Evolutionary conservation across 2,888 invertebrate genomes (phyloP), one percentile per base, ranked within the genome.

Genomic region (Brassicogethes aeneus): DNA sequence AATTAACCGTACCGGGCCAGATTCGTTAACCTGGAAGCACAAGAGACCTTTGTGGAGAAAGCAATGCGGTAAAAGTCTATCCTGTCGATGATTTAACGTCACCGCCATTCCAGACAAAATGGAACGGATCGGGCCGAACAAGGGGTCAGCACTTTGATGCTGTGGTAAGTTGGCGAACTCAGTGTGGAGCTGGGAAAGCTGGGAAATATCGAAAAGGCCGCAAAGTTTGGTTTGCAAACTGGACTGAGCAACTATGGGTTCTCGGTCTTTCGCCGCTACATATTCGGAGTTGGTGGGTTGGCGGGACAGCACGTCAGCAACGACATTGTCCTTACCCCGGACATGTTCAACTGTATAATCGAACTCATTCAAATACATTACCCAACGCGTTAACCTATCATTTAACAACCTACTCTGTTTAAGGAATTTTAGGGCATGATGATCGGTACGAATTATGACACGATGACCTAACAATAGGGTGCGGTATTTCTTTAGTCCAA

Each of bases 361-460:
- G 37, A 37, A 41, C 17, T 39, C 29, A 12, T 39, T 17, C 30
- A 39, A 39, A 34, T 34, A 39, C 34, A 39, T 12, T 10, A 14
- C 3, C 39, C 39, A 39, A 8, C 39, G 35, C 3, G 16, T 15
- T n/a, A 39, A 15, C 3, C 34, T 15, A 12, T 39, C 39, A 34
- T 15, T 34, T 15, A 39, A 7, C 7, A 39, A 17, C 3, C 15
- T 5, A 16, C 49, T 45, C 3, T 42, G 40, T 32, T 39, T 29
- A 16, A 50, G 13, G 16, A 45, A 50, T 16, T 37, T 45, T 2
- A 50, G 16, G 7, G 45, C 47, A 17, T 37, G 23, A 16, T 50
- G 47, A 36, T 51, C 48, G 1, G 51, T 47, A 1, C 40, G 38
- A 16, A 49, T 46, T 29, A 41, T 35, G 2, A 51, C 10, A 8